Percentiles rank a stretch among this genome's conserved stretches.
Evolutionary conservation across 2,113 vertebrate species (phyloP).

Genomic region (Heterotilapia buettikoferi): DNA sequence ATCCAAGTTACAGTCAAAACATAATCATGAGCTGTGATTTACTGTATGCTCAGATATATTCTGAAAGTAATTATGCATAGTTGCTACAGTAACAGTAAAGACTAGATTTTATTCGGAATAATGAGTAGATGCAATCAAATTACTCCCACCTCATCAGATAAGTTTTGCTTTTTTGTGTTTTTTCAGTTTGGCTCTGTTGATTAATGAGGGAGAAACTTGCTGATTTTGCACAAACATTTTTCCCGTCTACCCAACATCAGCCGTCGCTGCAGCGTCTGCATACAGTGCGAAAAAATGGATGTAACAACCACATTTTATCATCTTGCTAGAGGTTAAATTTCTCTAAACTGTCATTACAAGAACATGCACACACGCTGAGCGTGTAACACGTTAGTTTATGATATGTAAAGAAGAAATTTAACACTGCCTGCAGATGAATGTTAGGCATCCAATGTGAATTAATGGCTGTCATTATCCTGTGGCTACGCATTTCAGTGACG

Average conservation of each 20-base stretch:
- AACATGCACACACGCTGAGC: neutral
- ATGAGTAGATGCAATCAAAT: neutral
- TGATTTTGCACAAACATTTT: slow-evolving; percentile 17
- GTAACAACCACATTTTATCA: neutral
- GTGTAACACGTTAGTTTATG: neutral
- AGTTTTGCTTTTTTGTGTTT: neutral
- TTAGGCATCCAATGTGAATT: neutral
- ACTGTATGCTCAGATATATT: neutral
- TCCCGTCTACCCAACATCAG: neutral
- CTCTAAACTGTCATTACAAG: neutral
- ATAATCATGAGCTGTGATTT: neutral
- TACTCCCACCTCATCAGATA: neutral
- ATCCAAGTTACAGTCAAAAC: neutral
- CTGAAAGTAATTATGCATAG: neutral
- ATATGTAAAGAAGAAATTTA: neutral
- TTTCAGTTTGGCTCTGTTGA: slow-evolving; percentile 3
- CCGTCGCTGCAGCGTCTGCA: neutral
- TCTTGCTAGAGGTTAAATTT: slow-evolving; percentile 1
- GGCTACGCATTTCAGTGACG: neutral
- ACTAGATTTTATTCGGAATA: neutral
- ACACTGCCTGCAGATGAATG: slow-evolving; percentile 9
- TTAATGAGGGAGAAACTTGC: slow-evolving; percentile 17
- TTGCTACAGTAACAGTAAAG: neutral
- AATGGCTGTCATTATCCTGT: neutral
- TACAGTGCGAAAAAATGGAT: neutral